Percentiles rank a stretch among this genome's conserved stretches.
These are phyloP conservation scores for Mustelus asterias DNA, from an alignment of 2,113 vertebrate genomes.

Conservation along the genomic window DNA sequence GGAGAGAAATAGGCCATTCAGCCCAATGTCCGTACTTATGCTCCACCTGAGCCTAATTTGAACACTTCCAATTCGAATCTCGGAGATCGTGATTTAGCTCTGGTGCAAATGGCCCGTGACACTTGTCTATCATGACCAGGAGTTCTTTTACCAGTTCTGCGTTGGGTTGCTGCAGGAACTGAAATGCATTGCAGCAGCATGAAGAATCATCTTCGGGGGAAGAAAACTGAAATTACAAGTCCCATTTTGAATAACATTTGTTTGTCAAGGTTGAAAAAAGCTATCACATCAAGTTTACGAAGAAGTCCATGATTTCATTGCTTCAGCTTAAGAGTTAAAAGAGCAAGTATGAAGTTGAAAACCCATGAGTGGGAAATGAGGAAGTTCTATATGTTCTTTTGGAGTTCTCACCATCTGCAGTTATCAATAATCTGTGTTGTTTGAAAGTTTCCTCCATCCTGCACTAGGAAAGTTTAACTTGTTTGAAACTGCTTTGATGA, in stretches of 20 bases:
- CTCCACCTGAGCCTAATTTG: background rate
- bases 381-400: background rate
- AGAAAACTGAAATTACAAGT: constrained; percentile 1
- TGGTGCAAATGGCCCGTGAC: background rate
- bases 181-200: background rate
- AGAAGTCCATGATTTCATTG: background rate
- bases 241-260: background rate
- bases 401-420: too few species aligned
- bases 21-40: background rate
- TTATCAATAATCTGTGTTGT: background rate
- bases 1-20: background rate
- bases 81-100: background rate
- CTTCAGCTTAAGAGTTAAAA: background rate
- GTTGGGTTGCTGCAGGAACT: background rate
- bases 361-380: background rate
- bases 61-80: background rate
- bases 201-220: background rate
- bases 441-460: background rate
- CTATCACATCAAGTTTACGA: background rate
- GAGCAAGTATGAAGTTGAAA: background rate
- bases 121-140: background rate
- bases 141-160: background rate
- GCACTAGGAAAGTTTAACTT: background rate
- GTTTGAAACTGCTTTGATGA: background rate
- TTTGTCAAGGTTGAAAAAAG: background rate